These are phyloP conservation scores for Helarctos malayanus DNA, from an alignment of 2,797 vertebrate genomes.

Conservation along the genomic window DNA sequence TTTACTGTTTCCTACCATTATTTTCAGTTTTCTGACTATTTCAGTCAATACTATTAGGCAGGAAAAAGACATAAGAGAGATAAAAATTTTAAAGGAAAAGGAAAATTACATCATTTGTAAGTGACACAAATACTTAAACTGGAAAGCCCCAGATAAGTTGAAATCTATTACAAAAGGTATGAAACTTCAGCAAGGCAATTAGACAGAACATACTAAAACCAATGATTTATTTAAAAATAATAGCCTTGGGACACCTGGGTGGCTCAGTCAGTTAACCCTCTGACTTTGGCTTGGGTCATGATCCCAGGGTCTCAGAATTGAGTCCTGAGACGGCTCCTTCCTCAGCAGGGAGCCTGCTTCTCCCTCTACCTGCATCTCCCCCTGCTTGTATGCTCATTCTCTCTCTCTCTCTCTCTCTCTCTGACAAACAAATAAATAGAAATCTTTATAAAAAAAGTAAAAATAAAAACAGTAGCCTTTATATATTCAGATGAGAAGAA, in stretches of 20 bases:
- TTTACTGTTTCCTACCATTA: conserved; percentile 52
- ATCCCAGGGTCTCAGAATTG: too few relatives aligned
- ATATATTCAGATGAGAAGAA: conserved; percentile 32
- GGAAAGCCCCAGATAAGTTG: conserved; percentile 40
- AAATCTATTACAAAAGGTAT: conserved; percentile 55
- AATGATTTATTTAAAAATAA: conserved; percentile 22
- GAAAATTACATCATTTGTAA: conserved; percentile 29
- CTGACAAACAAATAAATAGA: neutral
- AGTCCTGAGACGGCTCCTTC: too few relatives aligned
- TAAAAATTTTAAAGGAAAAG: conserved; percentile 31
- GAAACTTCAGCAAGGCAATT: conserved; percentile 45
- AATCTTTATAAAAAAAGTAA: neutral
- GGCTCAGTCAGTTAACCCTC: too few relatives aligned
- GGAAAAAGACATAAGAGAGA: conserved; percentile 50
- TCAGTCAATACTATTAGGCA: conserved; percentile 6
- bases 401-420: too few relatives aligned
- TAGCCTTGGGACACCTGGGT: neutral
- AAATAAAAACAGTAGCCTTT: neutral
- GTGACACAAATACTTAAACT: neutral
- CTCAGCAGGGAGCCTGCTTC: too few relatives aligned
- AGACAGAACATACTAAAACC: conserved; percentile 46
- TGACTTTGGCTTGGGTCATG: too few relatives aligned
- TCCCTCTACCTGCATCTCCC: too few relatives aligned
- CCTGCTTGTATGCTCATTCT: too few relatives aligned
- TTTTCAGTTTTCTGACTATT: conserved; percentile 41